Conservation (phyloP, 2,113 vertebrate genomes). For the Indri indri region DNA sequence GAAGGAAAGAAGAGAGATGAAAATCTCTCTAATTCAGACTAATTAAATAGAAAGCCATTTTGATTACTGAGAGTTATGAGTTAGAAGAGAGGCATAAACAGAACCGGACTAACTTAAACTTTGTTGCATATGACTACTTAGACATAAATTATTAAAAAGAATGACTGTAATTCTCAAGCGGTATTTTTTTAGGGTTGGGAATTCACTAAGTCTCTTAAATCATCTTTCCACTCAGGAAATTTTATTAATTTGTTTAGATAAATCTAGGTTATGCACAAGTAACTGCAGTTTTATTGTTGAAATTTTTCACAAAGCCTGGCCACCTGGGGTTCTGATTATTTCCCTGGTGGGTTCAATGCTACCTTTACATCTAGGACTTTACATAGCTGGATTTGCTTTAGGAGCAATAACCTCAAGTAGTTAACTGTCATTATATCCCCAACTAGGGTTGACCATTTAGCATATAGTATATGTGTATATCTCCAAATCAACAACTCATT, state of each 20-base stretch:
- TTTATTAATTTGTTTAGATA: not conserved
- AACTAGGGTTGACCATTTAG: not conserved
- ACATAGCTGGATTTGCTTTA: not conserved
- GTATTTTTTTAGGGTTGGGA: constrained; percentile 8
- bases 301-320: not conserved
- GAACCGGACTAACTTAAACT: not conserved
- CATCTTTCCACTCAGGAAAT: constrained; percentile 2
- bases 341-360: not conserved
- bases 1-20: not conserved
- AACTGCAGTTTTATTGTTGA: not conserved
- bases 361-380: not conserved
- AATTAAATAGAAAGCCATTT: not conserved
- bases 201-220: constrained; percentile 31
- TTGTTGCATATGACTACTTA: not conserved
- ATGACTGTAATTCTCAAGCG: not conserved
- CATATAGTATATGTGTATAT: not conserved
- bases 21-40: not conserved
- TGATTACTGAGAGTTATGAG: not conserved
- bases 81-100: not conserved
- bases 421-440: not conserved
- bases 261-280: not conserved
- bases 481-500: not conserved
- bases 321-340: not conserved
- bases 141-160: not conserved
- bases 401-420: not conserved